Percentiles rank a stretch among this genome's conserved stretches.
Conservation (phyloP, 1,140 invertebrate genomes). For the Drosophila aff. region DNA sequence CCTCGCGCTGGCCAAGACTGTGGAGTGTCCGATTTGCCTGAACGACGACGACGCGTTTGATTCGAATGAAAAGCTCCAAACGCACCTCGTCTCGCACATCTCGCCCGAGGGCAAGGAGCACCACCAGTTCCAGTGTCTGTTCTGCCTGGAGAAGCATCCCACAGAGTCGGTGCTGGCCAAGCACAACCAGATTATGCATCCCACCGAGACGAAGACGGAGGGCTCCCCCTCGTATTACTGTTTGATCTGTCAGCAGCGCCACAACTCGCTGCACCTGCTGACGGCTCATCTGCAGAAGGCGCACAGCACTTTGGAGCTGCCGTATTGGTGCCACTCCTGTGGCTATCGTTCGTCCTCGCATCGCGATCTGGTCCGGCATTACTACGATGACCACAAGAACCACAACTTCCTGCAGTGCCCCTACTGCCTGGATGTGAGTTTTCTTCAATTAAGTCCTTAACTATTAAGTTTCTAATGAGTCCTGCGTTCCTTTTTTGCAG, state of each 20-base stretch:
- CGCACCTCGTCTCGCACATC: conserved; percentile 90
- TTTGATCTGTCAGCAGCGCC: conserved; percentile 88
- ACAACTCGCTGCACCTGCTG: conserved; percentile 87
- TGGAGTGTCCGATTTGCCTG: conserved; percentile 87
- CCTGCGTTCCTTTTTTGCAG: conserved; percentile 25
- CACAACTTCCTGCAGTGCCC: conserved; percentile 89
- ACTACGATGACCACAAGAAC: conserved; percentile 88
- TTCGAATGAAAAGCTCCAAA: conserved; percentile 89
- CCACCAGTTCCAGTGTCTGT: conserved; percentile 86
- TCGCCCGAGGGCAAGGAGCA: conserved; percentile 84
- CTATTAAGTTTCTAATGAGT: not conserved
- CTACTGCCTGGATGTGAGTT: conserved; percentile 89
- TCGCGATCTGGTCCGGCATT: conserved; percentile 90
- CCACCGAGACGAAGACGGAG: conserved; percentile 87
- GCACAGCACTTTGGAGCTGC: conserved; percentile 91
- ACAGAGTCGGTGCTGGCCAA: conserved; percentile 85
- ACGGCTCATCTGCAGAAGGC: conserved; percentile 91
- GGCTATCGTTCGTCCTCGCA: conserved; percentile 91
- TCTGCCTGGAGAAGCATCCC: conserved; percentile 86
- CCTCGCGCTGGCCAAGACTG: conserved; percentile 48
- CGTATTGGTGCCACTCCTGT: conserved; percentile 91
- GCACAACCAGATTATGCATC: conserved; percentile 87
- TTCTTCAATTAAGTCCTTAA: no score
- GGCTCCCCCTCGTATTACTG: conserved; percentile 87
- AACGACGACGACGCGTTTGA: conserved; percentile 85